phyloP scores from a whole-genome alignment of 2,888 invertebrate genomes.

The Sphaerolaimus hirsutus region DNA sequence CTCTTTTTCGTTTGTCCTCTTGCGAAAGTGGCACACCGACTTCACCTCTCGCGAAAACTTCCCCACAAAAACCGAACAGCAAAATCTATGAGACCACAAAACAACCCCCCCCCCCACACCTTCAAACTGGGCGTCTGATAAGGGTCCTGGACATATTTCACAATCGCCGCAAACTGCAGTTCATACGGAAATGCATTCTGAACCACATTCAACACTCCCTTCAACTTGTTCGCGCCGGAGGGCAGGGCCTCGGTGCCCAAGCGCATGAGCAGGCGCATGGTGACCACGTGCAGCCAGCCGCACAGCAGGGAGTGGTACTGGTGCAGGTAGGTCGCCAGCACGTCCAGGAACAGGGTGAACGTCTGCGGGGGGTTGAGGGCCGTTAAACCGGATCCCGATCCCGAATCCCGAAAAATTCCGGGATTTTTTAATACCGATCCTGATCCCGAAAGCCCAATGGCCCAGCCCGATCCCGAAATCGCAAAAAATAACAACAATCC shows the following conservation, averaged over 20 bases:
- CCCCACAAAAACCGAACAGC: too few relatives aligned
- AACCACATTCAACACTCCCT: constrained; percentile 24
- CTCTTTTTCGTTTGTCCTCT: too few relatives aligned
- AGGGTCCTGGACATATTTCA: constrained; percentile 9
- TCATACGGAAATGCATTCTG: constrained; percentile 9
- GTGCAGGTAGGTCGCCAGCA: constrained; percentile 61
- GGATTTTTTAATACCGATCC: too few relatives aligned
- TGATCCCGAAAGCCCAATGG: constrained; percentile 1
- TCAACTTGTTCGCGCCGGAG: constrained; percentile 65
- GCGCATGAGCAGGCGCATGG: constrained; percentile 53
- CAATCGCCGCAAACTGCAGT: constrained; percentile 7
- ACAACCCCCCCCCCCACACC: too few relatives aligned
- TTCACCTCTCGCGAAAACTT: too few relatives aligned
- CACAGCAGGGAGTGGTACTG: constrained; percentile 62
- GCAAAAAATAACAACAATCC: too few relatives aligned
- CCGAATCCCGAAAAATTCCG: too few relatives aligned
- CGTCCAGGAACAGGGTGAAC: constrained; percentile 71
- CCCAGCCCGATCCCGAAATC: too few relatives aligned
- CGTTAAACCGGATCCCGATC: too few relatives aligned
- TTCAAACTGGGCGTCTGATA: constrained; percentile 8
- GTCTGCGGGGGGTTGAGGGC: constrained; percentile 37
- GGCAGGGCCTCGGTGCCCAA: constrained; percentile 68
- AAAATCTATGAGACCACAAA: too few relatives aligned
- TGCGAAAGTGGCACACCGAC: too few relatives aligned
- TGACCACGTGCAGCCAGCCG: constrained; percentile 73